These are phyloP conservation scores for Philopedon plagiatum DNA, from an alignment of 2,888 invertebrate genomes.

Conservation along the genomic window DNA sequence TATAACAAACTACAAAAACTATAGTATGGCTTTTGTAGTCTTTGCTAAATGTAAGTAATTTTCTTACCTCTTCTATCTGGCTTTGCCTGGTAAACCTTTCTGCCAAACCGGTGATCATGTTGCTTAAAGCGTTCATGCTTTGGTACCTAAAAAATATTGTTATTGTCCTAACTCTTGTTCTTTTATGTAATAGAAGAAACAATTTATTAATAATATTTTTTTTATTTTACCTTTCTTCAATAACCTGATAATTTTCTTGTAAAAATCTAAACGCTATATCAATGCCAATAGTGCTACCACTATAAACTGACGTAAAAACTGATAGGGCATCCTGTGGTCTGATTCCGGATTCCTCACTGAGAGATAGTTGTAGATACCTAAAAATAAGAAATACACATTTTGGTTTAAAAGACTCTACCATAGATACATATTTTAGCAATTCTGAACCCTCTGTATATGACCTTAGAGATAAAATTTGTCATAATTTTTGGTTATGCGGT, in stretches of 20 bases:
- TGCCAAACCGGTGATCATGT: slow-evolving; percentile 51
- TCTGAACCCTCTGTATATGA: too few species aligned
- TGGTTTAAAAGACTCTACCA: not conserved
- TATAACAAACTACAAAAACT: too few species aligned
- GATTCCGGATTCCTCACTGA: slow-evolving; percentile 62
- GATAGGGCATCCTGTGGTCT: slow-evolving; percentile 69
- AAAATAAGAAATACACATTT: slow-evolving; percentile 3
- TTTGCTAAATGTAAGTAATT: not conserved
- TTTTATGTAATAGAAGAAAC: too few species aligned
- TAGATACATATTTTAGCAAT: slow-evolving; percentile 6
- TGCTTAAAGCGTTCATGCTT: slow-evolving; percentile 49
- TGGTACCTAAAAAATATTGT: slow-evolving; percentile 50
- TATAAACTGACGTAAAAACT: slow-evolving; percentile 70
- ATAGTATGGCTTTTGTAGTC: too few species aligned
- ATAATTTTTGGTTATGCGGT: not conserved
- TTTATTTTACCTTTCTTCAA: slow-evolving; percentile 58
- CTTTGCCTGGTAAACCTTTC: slow-evolving; percentile 50
- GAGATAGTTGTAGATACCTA: slow-evolving; percentile 59
- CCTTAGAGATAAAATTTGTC: too few species aligned
- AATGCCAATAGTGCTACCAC: slow-evolving; percentile 71
- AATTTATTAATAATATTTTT: too few species aligned
- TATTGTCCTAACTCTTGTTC: too few species aligned
- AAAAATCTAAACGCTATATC: slow-evolving; percentile 71
- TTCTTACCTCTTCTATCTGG: slow-evolving; percentile 44
- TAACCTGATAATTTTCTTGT: slow-evolving; percentile 63